A percentile compares a stretch with the other conserved stretches of the same genome.
These are phyloP conservation scores for Arrhamphus sclerolepis DNA, from an alignment of 2,797 vertebrate species.

Conservation along the genomic window DNA sequence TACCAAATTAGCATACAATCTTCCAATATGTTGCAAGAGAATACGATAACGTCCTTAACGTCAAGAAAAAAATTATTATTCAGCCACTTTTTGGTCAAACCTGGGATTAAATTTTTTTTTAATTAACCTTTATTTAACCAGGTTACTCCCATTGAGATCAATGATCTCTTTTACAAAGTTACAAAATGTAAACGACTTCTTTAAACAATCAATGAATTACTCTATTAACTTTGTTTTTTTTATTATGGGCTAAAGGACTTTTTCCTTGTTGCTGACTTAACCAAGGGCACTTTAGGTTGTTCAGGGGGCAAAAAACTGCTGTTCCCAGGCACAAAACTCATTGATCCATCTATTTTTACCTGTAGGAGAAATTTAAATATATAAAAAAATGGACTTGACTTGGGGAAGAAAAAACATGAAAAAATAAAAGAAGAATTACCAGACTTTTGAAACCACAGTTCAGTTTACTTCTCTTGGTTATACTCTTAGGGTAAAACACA, in stretches of 20 bases:
- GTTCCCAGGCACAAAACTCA: background rate
- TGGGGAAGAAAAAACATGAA: background rate
- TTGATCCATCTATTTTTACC: background rate
- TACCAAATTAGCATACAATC: no score
- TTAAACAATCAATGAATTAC: no score
- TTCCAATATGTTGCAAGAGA: no score
- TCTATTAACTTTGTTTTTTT: no score
- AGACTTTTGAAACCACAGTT: constrained; percentile 37
- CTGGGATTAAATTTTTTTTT: no score
- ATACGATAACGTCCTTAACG: no score
- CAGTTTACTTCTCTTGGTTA: constrained; percentile 30
- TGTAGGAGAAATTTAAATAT: background rate
- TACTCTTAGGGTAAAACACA: constrained; percentile 60
- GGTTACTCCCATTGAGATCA: no score
- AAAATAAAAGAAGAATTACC: constrained; percentile 27
- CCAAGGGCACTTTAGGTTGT: background rate
- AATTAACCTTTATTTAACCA: no score
- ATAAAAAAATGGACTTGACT: background rate
- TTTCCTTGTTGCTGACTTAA: background rate
- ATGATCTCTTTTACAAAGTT: no score
- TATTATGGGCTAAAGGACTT: background rate
- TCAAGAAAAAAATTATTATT: no score
- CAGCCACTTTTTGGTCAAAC: no score
- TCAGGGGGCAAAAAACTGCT: background rate
- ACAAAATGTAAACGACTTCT: no score